Conservation (phyloP, 2,113 vertebrate species). For the Colistium nudipinnis region DNA sequence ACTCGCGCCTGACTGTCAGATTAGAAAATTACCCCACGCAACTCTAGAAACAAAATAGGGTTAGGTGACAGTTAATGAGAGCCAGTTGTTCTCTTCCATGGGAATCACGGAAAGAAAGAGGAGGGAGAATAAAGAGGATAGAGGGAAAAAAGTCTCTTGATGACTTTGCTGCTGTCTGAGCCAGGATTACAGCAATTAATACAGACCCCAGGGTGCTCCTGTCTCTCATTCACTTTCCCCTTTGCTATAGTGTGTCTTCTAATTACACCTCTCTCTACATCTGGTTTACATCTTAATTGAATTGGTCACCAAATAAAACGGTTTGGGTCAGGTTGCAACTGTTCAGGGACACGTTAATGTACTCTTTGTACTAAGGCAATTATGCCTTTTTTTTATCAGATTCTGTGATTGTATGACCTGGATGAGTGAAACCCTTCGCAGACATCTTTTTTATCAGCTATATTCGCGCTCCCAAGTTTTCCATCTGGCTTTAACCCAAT, state of each 20-base stretch:
- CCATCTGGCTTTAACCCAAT: constrained; percentile 31
- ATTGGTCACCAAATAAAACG: constrained; percentile 46
- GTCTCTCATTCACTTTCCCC: constrained; percentile 41
- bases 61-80: constrained; percentile 62
- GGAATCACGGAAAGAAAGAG: constrained; percentile 45
- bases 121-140: too few relatives aligned
- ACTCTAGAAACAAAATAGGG: constrained; percentile 57
- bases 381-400: too few relatives aligned
- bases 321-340: constrained; percentile 16
- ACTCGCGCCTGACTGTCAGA: constrained; percentile 57
- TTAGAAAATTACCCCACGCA: constrained; percentile 60
- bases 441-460: constrained; percentile 26
- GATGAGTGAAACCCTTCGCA: too few relatives aligned
- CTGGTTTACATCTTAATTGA: constrained; percentile 49
- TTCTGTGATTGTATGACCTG: too few relatives aligned
- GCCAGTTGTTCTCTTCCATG: constrained; percentile 61
- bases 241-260: constrained; percentile 24
- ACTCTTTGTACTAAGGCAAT: constrained; percentile 23
- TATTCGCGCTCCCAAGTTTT: constrained; percentile 33
- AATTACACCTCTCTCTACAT: constrained; percentile 54
- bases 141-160: constrained; percentile 33
- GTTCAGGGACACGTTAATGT: constrained; percentile 20
- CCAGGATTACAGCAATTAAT: constrained; percentile 56
- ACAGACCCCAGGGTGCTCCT: constrained; percentile 47
- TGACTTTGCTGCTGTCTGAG: constrained; percentile 30